Evolutionary conservation across 2,797 vertebrate genomes (phyloP), one percentile per base, ranked within the genome.

Genomic region (Aulostomus chinensis): DNA sequence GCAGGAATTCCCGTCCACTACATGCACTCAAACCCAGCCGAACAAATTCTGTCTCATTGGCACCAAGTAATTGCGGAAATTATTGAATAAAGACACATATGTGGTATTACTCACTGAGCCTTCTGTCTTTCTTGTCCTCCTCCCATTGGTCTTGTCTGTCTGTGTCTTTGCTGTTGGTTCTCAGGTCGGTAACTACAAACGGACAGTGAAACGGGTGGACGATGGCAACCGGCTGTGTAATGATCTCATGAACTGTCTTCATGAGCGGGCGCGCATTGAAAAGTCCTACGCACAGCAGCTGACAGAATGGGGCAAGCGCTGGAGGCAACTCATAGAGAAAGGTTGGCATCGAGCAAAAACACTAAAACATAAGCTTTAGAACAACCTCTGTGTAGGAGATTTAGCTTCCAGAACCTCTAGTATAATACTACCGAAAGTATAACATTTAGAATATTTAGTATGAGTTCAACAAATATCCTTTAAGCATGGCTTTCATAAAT

Each of bases 121-220:
- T n/a, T n/a, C n/a, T 22, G 21, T 7, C 24, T 25, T 25, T 24
- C 30, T 2, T 17, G 9, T 2, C n/a, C 37, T 5, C 8, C 31
- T 8, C 21, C 37, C 9, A 31, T 43, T 5, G 26, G 13, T 33
- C 18, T 24, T 15, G 15, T 41, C 11, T 5, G 12, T 56, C 17
- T 48, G 9, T 57, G 4, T 20, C 11, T 12, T 31, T 37, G 8
- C 28, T n/a, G 4, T 10, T 16, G 4, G 7, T 21, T 15, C 9
- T 55, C 60, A 99, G 97, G 88, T 99, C 35, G 97, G 97, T 2
- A 98, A 98, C 83, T 99, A 99, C 76, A 99, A 98, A 77, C 90
- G 96, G 3, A 90, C 95, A 0, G 97, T 99, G 9, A 96, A 92
- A 69, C 88, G 97, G 7, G 94, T 98, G 8, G 97, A 99, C 0